Conservation (phyloP, 2,797 vertebrate genomes). For the Melanotaenia maccullochi region DNA sequence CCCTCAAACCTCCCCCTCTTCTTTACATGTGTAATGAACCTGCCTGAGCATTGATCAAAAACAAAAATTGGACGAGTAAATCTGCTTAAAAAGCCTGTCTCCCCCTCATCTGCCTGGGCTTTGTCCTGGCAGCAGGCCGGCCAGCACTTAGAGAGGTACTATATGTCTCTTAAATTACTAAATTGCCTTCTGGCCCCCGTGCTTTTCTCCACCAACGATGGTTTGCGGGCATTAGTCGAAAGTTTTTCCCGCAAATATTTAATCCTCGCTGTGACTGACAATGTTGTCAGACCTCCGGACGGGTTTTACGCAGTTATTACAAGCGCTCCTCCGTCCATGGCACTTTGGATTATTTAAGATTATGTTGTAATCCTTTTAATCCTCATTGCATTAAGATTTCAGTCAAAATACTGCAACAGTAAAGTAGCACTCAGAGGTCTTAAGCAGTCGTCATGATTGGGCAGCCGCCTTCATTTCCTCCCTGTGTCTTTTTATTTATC, state of each 20-base stretch:
- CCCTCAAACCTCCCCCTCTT: slow-evolving; percentile 53
- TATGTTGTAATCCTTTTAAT: slow-evolving; percentile 99
- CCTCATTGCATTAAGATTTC: slow-evolving; percentile 98
- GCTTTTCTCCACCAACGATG: slow-evolving; percentile 38
- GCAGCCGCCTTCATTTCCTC: slow-evolving; percentile 68
- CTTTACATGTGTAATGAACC: slow-evolving; percentile 80
- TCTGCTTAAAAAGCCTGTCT: slow-evolving; percentile 74
- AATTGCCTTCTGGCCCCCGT: slow-evolving; percentile 65
- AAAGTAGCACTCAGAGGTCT: slow-evolving; percentile 93
- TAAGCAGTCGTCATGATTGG: slow-evolving; percentile 88
- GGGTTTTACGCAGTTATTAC: slow-evolving; percentile 89
- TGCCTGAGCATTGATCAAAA: slow-evolving; percentile 75
- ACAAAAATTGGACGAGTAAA: slow-evolving; percentile 77
- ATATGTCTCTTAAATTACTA: slow-evolving; percentile 77
- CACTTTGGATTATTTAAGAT: slow-evolving; percentile 99
- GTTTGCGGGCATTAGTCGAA: slow-evolving; percentile 74
- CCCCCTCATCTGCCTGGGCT: slow-evolving; percentile 59
- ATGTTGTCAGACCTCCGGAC: slow-evolving; percentile 88
- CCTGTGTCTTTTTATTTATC: slow-evolving; percentile 72
- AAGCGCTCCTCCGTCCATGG: slow-evolving; percentile 90
- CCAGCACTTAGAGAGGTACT: slow-evolving; percentile 70
- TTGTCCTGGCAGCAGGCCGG: slow-evolving; percentile 72
- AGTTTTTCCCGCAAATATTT: slow-evolving; percentile 81
- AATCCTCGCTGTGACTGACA: slow-evolving; percentile 89
- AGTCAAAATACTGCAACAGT: slow-evolving; percentile 95